Percentiles rank a stretch among this genome's conserved stretches.
Conservation (phyloP, 2,113 vertebrate genomes). For the Pseudopipra pipra region DNA sequence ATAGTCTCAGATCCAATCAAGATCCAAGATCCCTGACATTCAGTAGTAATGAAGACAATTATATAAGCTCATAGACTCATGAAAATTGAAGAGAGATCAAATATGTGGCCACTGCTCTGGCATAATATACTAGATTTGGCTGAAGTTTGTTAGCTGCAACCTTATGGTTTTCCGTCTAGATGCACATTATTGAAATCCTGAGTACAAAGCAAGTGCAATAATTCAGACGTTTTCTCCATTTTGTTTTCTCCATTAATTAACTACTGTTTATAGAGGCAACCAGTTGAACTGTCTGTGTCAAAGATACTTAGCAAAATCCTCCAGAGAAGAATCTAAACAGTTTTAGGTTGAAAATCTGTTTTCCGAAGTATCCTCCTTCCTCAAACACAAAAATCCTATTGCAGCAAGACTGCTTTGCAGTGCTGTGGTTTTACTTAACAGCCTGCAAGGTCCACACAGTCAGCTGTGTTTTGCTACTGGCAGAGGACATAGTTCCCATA, state of each 20-base stretch:
- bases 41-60: neutral
- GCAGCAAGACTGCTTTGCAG: neutral
- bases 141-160: neutral
- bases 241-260: neutral
- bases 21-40: neutral
- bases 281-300: accelerated
- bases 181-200: neutral
- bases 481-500: neutral
- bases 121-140: neutral
- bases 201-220: neutral
- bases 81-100: neutral
- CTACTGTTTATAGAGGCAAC: neutral
- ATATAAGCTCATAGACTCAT: neutral
- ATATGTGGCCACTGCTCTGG: neutral
- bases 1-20: neutral
- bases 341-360: neutral
- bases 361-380: neutral
- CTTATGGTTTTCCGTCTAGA: neutral
- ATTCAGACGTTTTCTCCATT: neutral
- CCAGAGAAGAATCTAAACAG: neutral
- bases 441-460: neutral
- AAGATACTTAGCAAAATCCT: neutral
- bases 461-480: neutral
- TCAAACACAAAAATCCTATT: neutral
- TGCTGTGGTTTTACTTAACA: neutral